Base-by-base conservation (phyloP, 2,797 vertebrate genomes). In the Bradypodion pumilum region DNA sequence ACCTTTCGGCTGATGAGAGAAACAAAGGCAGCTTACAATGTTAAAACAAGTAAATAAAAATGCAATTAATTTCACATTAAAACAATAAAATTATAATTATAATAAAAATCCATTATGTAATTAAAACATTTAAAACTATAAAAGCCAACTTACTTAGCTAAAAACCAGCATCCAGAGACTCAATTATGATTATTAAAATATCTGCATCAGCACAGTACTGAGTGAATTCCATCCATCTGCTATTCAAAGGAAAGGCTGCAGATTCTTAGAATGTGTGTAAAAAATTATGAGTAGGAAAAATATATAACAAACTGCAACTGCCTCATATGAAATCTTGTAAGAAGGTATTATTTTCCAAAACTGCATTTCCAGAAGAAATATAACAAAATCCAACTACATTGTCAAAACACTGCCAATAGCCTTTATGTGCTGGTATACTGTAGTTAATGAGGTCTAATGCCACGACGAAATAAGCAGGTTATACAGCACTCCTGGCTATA, bases 351-450 rank as follows among this genome's bases (percentile, higher is more conserved):
- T 60, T 75, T 76, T 29, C 52, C 19, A 40, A 40, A 1, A 13
- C 2, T 37, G 9, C 62, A 69, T 82, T 85, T 13, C 3, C 32
- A 84, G 86, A 73, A 81, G 19, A n/a, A 72, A 35, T n/a, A 19
- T 0, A 1, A 7, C 12, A 60, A 21, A 69, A 52, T 27, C 1
- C 23, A 2, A 46, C 10, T 42, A 8, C 0, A 5, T 29, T 69
- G 19, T 65, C 78, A 65, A 75, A 88, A 86, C 70, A 27, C 68
- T 62, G 16, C 5, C 19, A 32, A 21, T 4, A 82, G 5, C 5
- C 13, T 65, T 89, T 16, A 32, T 84, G 68, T 44, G 59, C 35
- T 79, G 74, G n/a, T 32, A 4, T 23, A n/a, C n/a, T n/a, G n/a
- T n/a, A 1, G 0, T 80, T 69, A 92, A 76, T 59, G 25, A n/a